Percentiles rank a stretch among this genome's conserved stretches.
Evolutionary conservation across 1,140 invertebrate genomes (phyloP).

Genomic region (Globodera rostochiensis): DNA sequence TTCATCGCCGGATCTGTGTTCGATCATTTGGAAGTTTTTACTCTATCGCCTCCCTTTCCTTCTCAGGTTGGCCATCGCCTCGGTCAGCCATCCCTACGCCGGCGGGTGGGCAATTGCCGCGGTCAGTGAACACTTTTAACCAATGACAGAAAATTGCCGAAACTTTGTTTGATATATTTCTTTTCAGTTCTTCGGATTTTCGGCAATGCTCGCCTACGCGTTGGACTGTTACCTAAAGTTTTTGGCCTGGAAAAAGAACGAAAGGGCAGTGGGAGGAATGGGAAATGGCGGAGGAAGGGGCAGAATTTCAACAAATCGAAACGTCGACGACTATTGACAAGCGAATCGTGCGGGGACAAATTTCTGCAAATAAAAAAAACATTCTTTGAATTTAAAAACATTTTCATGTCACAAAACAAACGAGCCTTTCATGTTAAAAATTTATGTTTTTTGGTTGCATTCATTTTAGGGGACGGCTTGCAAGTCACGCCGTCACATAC

Average conservation of each 20-base stretch:
- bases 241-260: conserved; percentile 54
- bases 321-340: neutral
- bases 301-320: neutral
- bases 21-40: neutral
- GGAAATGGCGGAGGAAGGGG: conserved; percentile 8
- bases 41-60: neutral
- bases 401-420: no score
- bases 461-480: conserved; percentile 69
- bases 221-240: conserved; percentile 63
- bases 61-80: conserved; percentile 57
- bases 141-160: neutral
- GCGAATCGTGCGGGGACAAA: neutral
- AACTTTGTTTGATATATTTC: neutral
- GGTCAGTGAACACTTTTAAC: conserved; percentile 43
- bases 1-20: conserved; percentile 54
- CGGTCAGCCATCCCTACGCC: conserved; percentile 42
- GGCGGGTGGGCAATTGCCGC: conserved; percentile 60
- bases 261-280: conserved; percentile 37
- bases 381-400: no score
- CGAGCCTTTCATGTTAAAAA: no score
- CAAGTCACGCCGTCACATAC: conserved; percentile 71
- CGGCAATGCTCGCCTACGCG: conserved; percentile 60
- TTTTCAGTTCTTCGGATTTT: conserved; percentile 64
- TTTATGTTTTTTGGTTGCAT: no score
- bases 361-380: no score